A percentile compares a stretch with the other conserved stretches of the same genome.
These are phyloP conservation scores for Onychostoma macrolepis DNA, from an alignment of 2,113 vertebrate species.

Conservation along the genomic window DNA sequence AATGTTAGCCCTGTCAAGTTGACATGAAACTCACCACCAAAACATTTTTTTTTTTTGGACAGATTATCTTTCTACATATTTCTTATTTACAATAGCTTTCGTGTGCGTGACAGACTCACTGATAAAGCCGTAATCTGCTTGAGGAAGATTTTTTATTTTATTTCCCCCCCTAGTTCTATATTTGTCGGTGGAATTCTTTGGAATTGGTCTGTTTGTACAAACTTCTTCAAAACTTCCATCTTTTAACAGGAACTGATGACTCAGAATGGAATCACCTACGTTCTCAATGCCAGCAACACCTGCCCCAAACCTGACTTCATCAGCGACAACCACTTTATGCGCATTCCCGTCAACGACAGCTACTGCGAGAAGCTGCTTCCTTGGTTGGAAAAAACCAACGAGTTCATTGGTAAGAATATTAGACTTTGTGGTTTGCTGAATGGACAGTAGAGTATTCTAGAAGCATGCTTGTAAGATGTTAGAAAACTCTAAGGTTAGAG, in stretches of 20 bases:
- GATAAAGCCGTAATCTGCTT: neutral
- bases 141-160: neutral
- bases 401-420: constrained; percentile 90
- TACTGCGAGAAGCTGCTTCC: constrained; percentile 97
- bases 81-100: neutral
- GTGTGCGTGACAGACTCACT: neutral
- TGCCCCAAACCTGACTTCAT: constrained; percentile 98
- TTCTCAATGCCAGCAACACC: constrained; percentile 96
- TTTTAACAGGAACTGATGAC: constrained; percentile 90
- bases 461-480: neutral
- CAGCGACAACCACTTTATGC: constrained; percentile 96
- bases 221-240: neutral
- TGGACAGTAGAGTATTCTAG: neutral
- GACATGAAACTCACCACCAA: constrained; percentile 8
- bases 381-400: constrained; percentile 95
- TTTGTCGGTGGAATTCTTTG: neutral
- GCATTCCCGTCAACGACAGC: constrained; percentile 96
- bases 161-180: neutral
- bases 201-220: neutral
- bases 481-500: neutral
- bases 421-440: neutral
- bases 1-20: constrained; percentile 41
- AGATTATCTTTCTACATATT: neutral
- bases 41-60: neutral
- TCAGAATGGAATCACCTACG: constrained; percentile 94